phyloP scores from a whole-genome alignment of 2,113 vertebrate species.

The Siphamia tubifer region DNA sequence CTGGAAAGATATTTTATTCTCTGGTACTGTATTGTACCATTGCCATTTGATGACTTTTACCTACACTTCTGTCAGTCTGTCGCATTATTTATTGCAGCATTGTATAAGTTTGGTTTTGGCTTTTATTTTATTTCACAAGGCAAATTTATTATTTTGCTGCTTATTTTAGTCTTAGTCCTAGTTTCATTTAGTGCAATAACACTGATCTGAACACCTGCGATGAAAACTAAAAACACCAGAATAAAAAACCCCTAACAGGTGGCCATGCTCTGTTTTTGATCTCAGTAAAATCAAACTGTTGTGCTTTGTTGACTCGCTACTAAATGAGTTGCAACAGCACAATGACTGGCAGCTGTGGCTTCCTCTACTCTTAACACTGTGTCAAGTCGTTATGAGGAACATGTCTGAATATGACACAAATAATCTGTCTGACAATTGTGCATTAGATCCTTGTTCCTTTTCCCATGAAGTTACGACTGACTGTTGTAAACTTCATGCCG shows the following conservation, averaged over 20 bases:
- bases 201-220: too few relatives aligned
- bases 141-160: too few relatives aligned
- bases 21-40: too few relatives aligned
- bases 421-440: background rate
- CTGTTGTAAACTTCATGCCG: background rate
- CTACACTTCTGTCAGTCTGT: too few relatives aligned
- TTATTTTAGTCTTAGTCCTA: too few relatives aligned
- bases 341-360: background rate
- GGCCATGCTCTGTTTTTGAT: background rate
- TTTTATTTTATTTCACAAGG: too few relatives aligned
- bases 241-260: background rate
- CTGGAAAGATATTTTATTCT: too few relatives aligned
- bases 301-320: background rate
- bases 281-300: background rate
- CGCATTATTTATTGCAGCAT: too few relatives aligned
- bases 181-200: too few relatives aligned
- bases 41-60: too few relatives aligned
- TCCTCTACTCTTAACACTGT: background rate
- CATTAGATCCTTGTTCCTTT: background rate
- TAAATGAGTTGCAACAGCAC: constrained; percentile 1
- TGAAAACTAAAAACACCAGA: background rate
- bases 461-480: constrained; percentile 10
- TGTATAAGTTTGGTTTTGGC: too few relatives aligned
- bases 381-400: background rate
- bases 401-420: background rate